Conservation (phyloP, 2,888 invertebrate genomes). For the Antitype chi region DNA sequence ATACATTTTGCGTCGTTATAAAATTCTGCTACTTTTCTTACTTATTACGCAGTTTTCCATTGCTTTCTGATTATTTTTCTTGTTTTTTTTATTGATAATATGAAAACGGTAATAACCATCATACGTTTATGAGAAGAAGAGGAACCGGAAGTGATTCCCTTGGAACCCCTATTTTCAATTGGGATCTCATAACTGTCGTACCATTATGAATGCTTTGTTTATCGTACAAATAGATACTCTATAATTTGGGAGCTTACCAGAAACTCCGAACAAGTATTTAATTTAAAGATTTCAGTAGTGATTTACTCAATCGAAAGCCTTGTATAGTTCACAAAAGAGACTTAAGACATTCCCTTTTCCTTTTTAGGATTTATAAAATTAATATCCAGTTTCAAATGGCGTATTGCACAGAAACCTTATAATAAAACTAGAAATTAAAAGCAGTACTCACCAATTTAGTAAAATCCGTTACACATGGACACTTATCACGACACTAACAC, state of each 20-base stretch:
- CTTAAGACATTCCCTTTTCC: not conserved
- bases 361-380: not conserved
- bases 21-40: not conserved
- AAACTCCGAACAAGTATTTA: not conserved
- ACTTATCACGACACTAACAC: slow-evolving; percentile 66
- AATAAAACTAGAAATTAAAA: not conserved
- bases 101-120: not conserved
- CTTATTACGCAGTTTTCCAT: not conserved
- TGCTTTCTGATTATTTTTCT: not conserved
- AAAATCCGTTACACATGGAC: slow-evolving; percentile 57
- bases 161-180: not conserved
- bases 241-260: not conserved
- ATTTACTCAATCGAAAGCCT: slow-evolving; percentile 17
- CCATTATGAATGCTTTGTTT: not conserved
- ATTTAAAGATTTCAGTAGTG: not conserved
- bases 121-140: not conserved
- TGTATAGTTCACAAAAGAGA: not conserved
- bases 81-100: not conserved
- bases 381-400: slow-evolving; percentile 3
- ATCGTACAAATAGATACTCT: not conserved
- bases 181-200: not conserved
- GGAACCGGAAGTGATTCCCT: not conserved
- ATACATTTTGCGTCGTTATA: slow-evolving; percentile 11
- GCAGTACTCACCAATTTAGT: slow-evolving; percentile 58
- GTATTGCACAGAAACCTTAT: not conserved